phyloP scores from a whole-genome alignment of 2,113 vertebrate genomes.

The Pelodiscus sinensis region DNA sequence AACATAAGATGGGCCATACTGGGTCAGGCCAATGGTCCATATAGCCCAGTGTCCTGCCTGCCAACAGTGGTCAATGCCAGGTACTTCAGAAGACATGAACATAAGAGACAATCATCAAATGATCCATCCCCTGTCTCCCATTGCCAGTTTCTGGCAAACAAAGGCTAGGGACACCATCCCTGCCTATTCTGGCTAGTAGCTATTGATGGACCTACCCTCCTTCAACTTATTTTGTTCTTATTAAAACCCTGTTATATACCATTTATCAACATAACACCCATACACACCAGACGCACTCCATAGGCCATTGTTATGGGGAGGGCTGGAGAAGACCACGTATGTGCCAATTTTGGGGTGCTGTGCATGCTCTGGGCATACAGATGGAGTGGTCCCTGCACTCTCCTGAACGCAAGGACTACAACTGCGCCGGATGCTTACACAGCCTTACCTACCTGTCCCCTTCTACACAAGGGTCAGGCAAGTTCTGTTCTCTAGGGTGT shows the following conservation, averaged over 20 bases:
- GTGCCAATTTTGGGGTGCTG: background rate
- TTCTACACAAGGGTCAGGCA: background rate
- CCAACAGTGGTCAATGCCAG: too few relatives aligned
- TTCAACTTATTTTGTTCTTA: too few relatives aligned
- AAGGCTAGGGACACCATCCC: too few relatives aligned
- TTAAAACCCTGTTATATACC: accelerated
- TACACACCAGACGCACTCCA: background rate
- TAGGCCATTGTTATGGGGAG: background rate
- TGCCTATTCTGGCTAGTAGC: too few relatives aligned
- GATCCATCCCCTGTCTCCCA: too few relatives aligned
- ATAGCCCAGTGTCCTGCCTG: too few relatives aligned
- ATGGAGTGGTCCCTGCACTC: background rate
- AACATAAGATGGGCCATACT: too few relatives aligned
- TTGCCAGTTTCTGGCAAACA: too few relatives aligned
- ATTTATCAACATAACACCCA: background rate
- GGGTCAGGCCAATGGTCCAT: too few relatives aligned
- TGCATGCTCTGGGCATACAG: background rate
- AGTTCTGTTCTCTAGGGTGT: background rate
- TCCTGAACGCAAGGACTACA: background rate
- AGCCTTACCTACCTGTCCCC: background rate
- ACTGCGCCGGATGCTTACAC: background rate
- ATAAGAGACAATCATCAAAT: too few relatives aligned
- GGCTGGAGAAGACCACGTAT: background rate
- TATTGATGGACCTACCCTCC: too few relatives aligned
- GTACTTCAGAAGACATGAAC: too few relatives aligned